These are phyloP conservation scores for Drosophila nannoptera DNA, from an alignment of 1,140 invertebrate genomes.

Conservation along the genomic window DNA sequence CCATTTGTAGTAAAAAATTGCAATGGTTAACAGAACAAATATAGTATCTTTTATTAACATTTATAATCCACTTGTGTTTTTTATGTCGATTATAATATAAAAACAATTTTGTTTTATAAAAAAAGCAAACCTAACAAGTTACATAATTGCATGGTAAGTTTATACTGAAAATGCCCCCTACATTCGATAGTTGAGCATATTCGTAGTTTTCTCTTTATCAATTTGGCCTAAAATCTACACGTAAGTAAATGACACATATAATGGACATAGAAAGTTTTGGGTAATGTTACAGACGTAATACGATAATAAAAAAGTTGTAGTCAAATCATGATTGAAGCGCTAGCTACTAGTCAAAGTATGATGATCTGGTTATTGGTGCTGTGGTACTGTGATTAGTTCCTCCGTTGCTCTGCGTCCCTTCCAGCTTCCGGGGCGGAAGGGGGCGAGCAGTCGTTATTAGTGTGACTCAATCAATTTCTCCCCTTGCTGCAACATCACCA, in stretches of 20 bases:
- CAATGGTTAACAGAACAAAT: conserved; percentile 74
- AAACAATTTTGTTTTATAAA: conserved; percentile 12
- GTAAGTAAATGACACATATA: conserved; percentile 75
- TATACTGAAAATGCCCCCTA: conserved; percentile 14
- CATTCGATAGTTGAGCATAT: conserved; percentile 40
- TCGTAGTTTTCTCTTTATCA: conserved; percentile 12
- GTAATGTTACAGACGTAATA: conserved; percentile 61
- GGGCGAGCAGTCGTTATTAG: conserved; percentile 70
- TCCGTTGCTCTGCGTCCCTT: conserved; percentile 75
- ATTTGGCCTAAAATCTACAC: conserved; percentile 58
- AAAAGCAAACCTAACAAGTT: conserved; percentile 21
- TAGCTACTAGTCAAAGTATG: conserved; percentile 12
- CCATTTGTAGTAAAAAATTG: conserved; percentile 54
- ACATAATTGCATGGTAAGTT: conserved; percentile 1
- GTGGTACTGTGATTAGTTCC: conserved; percentile 43
- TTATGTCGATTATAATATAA: background rate
- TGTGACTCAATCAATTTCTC: conserved; percentile 42
- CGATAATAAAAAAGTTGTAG: conserved; percentile 51
- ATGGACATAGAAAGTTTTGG: conserved; percentile 73
- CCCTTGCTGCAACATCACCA: conserved; percentile 60
- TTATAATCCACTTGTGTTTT: conserved; percentile 16
- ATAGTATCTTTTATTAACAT: conserved; percentile 39
- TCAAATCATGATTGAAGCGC: conserved; percentile 14
- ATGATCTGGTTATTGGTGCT: conserved; percentile 22
- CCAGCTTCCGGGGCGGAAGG: conserved; percentile 62